These are phyloP conservation scores for Ammospiza caudacuta DNA, from an alignment of 2,113 vertebrate species.

Conservation along the genomic window DNA sequence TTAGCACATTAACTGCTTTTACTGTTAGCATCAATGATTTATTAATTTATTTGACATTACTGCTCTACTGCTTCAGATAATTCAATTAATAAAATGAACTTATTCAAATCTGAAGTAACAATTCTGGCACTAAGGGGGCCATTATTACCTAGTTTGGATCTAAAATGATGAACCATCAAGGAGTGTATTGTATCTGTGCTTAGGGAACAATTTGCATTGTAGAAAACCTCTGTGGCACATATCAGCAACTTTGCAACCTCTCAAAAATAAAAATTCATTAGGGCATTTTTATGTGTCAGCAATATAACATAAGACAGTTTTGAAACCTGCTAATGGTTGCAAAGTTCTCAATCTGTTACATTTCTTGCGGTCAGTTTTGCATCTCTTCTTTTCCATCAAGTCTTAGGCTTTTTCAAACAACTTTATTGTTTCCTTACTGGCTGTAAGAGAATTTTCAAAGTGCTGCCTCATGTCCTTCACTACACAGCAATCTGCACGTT, in stretches of 20 bases:
- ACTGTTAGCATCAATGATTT: not conserved
- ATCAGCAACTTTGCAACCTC: not conserved
- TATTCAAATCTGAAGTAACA: not conserved
- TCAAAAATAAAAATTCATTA: not conserved
- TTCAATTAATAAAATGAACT: not conserved
- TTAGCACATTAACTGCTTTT: not conserved
- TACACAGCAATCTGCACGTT: not conserved
- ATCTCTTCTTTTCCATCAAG: not conserved
- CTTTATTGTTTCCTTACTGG: not conserved
- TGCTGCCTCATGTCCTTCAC: accelerated
- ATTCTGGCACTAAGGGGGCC: not conserved
- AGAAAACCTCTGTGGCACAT: not conserved
- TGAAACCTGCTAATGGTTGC: not conserved
- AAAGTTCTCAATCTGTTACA: not conserved
- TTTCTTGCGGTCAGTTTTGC: not conserved
- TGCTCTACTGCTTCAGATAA: not conserved
- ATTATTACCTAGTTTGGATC: not conserved
- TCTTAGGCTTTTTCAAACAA: not conserved
- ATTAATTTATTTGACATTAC: not conserved
- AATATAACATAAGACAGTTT: not conserved
- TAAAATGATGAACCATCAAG: not conserved
- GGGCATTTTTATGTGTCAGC: not conserved
- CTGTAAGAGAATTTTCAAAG: not conserved
- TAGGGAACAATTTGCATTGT: not conserved
- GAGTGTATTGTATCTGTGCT: not conserved